phyloP scores from a whole-genome alignment of 2,113 vertebrate species.

The Phalacrocorax aristotelis region DNA sequence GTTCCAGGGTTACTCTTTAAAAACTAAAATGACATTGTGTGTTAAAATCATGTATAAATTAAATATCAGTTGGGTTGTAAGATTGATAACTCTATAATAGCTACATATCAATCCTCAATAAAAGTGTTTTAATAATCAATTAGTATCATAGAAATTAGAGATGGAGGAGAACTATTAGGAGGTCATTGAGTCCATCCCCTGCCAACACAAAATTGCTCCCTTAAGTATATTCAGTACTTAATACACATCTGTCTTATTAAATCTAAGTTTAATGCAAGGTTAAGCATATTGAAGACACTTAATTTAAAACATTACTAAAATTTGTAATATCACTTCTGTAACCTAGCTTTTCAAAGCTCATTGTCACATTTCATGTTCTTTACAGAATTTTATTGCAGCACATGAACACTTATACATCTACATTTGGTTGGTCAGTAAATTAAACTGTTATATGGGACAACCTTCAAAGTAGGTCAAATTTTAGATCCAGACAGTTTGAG shows the following conservation, averaged over 20 bases:
- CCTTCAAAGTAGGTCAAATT: constrained; percentile 65
- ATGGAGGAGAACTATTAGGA: constrained; percentile 67
- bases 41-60: constrained; percentile 68
- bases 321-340: constrained; percentile 67
- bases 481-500: constrained; percentile 52
- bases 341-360: constrained; percentile 61
- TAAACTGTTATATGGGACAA: constrained; percentile 56
- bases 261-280: constrained; percentile 63
- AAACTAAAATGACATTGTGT: constrained; percentile 51
- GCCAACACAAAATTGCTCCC: constrained; percentile 50
- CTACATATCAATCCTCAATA: constrained; percentile 70
- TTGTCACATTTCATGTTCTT: constrained; percentile 70
- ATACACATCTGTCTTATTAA: constrained; percentile 57
- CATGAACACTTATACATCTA: constrained; percentile 40
- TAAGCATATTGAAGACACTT: constrained; percentile 72
- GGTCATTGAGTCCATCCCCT: constrained; percentile 68
- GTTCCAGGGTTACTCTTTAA: constrained; percentile 25
- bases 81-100: constrained; percentile 71
- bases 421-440: constrained; percentile 57
- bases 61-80: constrained; percentile 68
- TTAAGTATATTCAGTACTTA: constrained; percentile 52
- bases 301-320: constrained; percentile 70
- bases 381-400: constrained; percentile 57
- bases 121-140: constrained; percentile 73
- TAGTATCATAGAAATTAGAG: constrained; percentile 73